phyloP scores from a whole-genome alignment of 2,113 vertebrate species.

The Nothoprocta perdicaria region DNA sequence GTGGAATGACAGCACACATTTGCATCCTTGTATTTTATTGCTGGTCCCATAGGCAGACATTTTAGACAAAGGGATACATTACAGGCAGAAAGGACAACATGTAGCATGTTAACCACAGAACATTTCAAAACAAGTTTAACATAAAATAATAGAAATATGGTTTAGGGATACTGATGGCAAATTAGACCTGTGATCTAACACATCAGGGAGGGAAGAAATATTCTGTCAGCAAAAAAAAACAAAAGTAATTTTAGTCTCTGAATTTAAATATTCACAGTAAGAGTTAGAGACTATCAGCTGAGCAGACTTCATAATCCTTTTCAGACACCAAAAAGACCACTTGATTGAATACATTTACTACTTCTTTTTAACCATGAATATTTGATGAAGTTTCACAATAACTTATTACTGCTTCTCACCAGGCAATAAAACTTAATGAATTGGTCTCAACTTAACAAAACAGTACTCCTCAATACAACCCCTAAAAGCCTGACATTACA shows the following conservation, averaged over 20 bases:
- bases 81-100: not conserved
- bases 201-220: conserved; percentile 40
- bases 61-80: not conserved
- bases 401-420: conserved; percentile 97
- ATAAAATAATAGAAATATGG: not conserved
- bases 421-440: conserved; percentile 99
- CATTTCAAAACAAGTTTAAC: conserved; percentile 3
- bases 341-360: conserved; percentile 99
- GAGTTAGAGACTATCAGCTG: conserved; percentile 96
- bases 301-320: conserved; percentile 88
- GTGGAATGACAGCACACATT: not conserved
- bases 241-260: too few species aligned
- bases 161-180: not conserved
- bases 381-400: conserved; percentile 99
- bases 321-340: conserved; percentile 89
- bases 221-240: conserved; percentile 65
- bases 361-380: conserved; percentile 99
- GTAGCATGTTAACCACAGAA: not conserved
- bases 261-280: conserved; percentile 75
- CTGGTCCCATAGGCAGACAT: too few species aligned
- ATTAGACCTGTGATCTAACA: not conserved
- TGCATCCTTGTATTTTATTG: not conserved
- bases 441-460: conserved; percentile 99
- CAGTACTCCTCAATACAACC: conserved; percentile 91
- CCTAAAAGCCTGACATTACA: conserved; percentile 98